phyloP scores from a whole-genome alignment of 2,888 invertebrate species.

The Malthinus flaveolus region DNA sequence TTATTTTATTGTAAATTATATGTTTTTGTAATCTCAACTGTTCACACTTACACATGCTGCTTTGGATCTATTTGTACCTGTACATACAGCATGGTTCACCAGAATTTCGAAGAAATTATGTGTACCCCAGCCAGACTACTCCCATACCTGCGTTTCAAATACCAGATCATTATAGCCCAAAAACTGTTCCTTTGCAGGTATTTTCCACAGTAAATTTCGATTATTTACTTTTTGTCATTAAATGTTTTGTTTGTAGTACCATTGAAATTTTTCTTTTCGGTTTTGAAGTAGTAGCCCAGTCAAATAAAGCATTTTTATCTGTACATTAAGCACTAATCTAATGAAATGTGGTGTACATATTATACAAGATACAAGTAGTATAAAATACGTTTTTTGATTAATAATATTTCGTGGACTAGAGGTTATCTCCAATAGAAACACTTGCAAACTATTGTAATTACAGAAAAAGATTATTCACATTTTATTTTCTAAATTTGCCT shows the following conservation, averaged over 20 bases:
- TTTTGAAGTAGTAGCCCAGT: neutral
- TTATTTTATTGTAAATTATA: slow-evolving; percentile 5
- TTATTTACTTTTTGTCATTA: neutral
- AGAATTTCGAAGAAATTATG: slow-evolving; percentile 62
- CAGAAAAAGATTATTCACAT: too few species aligned
- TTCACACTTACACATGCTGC: slow-evolving; percentile 36
- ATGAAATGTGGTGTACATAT: too few species aligned
- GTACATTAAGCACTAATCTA: too few species aligned
- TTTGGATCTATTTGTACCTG: slow-evolving; percentile 29
- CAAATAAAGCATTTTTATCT: too few species aligned
- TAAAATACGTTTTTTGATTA: too few species aligned
- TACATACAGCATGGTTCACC: slow-evolving; percentile 64
- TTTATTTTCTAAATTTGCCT: too few species aligned
- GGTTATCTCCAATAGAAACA: too few species aligned
- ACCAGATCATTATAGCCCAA: slow-evolving; percentile 62
- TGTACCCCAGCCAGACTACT: slow-evolving; percentile 70
- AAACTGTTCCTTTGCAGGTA: slow-evolving; percentile 61
- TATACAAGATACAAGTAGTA: too few species aligned
- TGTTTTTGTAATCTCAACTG: slow-evolving; percentile 21
- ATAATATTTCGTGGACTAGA: too few species aligned
- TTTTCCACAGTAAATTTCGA: slow-evolving; percentile 11
- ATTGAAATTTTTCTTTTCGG: neutral
- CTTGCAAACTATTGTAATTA: too few species aligned
- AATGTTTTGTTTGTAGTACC: neutral
- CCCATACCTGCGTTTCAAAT: slow-evolving; percentile 68